Evolutionary conservation across 1,140 invertebrate genomes (phyloP), one percentile per base, ranked within the genome.

Genomic region (Pectinophora gossypiella): DNA sequence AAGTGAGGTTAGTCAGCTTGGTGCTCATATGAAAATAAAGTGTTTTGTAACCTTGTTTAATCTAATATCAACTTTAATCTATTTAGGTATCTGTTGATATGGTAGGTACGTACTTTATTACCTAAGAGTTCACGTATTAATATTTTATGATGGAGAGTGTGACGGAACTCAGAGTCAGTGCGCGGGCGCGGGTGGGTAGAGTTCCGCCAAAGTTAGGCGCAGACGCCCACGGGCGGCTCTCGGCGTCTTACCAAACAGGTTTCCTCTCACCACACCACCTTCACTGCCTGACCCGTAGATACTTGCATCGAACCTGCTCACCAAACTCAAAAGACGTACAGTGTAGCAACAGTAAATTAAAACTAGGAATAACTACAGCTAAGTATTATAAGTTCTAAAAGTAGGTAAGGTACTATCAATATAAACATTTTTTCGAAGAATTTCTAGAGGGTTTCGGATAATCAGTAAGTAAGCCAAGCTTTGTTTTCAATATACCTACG

Each of bases 191-290:
- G 27, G 27, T 32, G 27, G 27, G 36, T 40, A 16, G 36, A 40
- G 10, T 13, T 10, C 47, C 59, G 63, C 50, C 56, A 55, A 21
- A 21, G 56, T 51, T 51, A 70, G 61, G 68, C 60, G 19, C 72
- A 69, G 72, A 78, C 82, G 79, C 77, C 77, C 73, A 82, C 82
- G 50, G 48, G 21, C 54, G 59, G 55, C 63, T 64, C 60, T 63
- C 58, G 23, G 51, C 55, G 56, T 43, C 55, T 44, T 46, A 59
- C 61, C 66, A 77, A 81, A 86, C 83, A 64, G 79, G 83, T 86
- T 85, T 67, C 80, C 80, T 77, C 80, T 83, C 83, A 85, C 79
- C 61, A 63, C 59, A 57, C 59, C 56, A 61, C 61, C 56, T 44
- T 52, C 54, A 47, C 45, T 43, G 36, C 36, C 36, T 40, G 36